Evolutionary conservation across 2,888 invertebrate species (phyloP), one percentile per base, ranked within the genome.

Genomic region (Phengaris alcon): DNA sequence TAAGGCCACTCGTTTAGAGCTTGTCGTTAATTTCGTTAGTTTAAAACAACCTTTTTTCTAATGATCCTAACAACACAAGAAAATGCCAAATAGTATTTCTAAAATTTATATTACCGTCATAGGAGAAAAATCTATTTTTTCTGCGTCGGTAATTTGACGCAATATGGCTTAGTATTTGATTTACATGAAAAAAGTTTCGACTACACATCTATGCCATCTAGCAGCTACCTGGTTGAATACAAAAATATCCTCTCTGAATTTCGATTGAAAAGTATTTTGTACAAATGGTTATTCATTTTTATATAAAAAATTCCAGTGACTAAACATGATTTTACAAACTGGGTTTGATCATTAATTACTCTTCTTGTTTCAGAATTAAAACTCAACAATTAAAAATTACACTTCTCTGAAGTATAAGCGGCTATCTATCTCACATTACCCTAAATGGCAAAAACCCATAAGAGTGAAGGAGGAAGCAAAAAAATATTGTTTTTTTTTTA

Each of bases 1-100:
- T 90, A 90, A 90, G 90, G 90, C 90, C 88, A 87, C 90, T 83
- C 84, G 84, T 82, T 79, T 80, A 80, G 57, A 85, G 82, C 80
- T 84, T 84, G 85, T 85, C 83, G 84, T 81, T 75, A 76, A 55
- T 75, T 54, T 75, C 12, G 57, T 13, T 46, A 59, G 15, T 64
- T 44, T 51, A 13, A 68, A 46, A 55, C 55, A 55, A 69, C 54
- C 52, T 52, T 52, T 35, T 64, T 44, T 7, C 59, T 59, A 64
- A 35, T 44, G 35, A 44, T 64, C 64, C 12, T 64, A 44, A 64
- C 64, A 12, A 13, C 12, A 64, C 10, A 13, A 44, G 35, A 59
- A 59, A 52, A 52, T 52, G 10, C 12, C 52, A 9, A 52, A 52
- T 12, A 52, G 52, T 52, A 52, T 52, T 12, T 12, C 4, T 15